Base-by-base conservation (phyloP, 2,888 invertebrate species). In the Acrobasis consociella region DNA sequence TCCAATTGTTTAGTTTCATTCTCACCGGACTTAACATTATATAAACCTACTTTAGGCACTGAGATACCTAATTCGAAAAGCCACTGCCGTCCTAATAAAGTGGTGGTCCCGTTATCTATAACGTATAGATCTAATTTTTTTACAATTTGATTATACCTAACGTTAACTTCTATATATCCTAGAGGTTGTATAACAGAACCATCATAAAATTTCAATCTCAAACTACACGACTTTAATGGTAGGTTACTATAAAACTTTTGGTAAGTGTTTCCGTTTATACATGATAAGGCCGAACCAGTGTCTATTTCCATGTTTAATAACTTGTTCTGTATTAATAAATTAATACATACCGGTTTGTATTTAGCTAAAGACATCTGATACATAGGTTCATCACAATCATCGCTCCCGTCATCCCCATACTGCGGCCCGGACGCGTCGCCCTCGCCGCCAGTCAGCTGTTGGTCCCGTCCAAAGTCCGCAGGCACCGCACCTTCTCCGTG, bases 61-160 rank as follows among this genome's bases (percentile, higher is more conserved):
- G 39, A 39, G 39, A 39, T 39, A 10, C 3, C n/a, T 22, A 10
- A 55, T 46, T 7, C 16, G 61, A 8, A 8, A 55, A 70, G 16
- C 68, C 71, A 72, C n/a, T 67, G 69, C 31, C 70, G 64, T 0
- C 69, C 69, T 0, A 71, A 46, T 55, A 70, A 58, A 0, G 64
- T 63, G 1, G 72, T 69, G 1, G 66, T 69, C 9, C 65, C 69
- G 5, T 62, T 58, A 0, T 67, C 49, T 8, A 71, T 64, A 0
- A 72, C 31, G 64, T 65, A 69, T 22, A 49, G 5, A n/a, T 49
- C n/a, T 49, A 49, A 49, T 49, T 15, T 49, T 13, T 49, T 2
- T n/a, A 0, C 0, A 66, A 66, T 46, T 37, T 66, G 5, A 69
- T 65, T 8, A 67, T 49, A 2, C 70, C 69, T 15, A 72, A 15